phyloP scores from a whole-genome alignment of 2,888 invertebrate genomes.

The Aplocera efformata region DNA sequence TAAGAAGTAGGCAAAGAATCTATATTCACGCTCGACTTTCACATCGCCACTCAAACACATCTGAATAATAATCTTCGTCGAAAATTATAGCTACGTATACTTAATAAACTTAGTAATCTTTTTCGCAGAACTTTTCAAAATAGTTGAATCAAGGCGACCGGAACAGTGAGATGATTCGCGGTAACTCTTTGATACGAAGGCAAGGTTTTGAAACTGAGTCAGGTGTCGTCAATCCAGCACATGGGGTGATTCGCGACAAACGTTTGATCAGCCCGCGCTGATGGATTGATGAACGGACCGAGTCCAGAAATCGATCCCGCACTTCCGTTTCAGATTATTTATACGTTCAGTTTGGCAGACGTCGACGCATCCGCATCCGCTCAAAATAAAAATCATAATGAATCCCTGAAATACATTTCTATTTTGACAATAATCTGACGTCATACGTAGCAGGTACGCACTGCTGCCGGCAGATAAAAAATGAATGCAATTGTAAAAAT shows the following conservation, averaged over 20 bases:
- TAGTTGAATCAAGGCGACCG: slow-evolving; percentile 1
- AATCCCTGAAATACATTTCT: slow-evolving; percentile 23
- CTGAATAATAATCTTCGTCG: no score
- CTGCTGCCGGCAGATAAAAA: slow-evolving; percentile 16
- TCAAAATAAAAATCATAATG: slow-evolving; percentile 36
- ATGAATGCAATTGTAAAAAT: slow-evolving; percentile 22
- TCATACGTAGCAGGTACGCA: slow-evolving; percentile 15
- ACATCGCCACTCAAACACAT: no score
- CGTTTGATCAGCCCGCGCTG: slow-evolving; percentile 64
- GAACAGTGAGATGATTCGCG: slow-evolving; percentile 9
- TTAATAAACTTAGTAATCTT: neutral
- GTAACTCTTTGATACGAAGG: slow-evolving; percentile 23
- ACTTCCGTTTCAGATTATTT: slow-evolving; percentile 56
- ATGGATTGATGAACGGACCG: slow-evolving; percentile 59
- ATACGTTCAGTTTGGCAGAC: slow-evolving; percentile 54
- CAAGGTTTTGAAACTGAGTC: slow-evolving; percentile 22
- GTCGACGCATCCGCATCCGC: slow-evolving; percentile 48
- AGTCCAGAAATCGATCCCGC: slow-evolving; percentile 50
- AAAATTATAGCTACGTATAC: no score
- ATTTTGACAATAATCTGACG: slow-evolving; percentile 13
- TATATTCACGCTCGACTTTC: no score
- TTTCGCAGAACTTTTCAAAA: slow-evolving; percentile 9
- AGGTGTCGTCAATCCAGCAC: slow-evolving; percentile 35
- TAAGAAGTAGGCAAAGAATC: no score
- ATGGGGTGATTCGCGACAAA: slow-evolving; percentile 47